Conservation (phyloP, 2,113 vertebrate genomes). For the Promerops cafer region DNA sequence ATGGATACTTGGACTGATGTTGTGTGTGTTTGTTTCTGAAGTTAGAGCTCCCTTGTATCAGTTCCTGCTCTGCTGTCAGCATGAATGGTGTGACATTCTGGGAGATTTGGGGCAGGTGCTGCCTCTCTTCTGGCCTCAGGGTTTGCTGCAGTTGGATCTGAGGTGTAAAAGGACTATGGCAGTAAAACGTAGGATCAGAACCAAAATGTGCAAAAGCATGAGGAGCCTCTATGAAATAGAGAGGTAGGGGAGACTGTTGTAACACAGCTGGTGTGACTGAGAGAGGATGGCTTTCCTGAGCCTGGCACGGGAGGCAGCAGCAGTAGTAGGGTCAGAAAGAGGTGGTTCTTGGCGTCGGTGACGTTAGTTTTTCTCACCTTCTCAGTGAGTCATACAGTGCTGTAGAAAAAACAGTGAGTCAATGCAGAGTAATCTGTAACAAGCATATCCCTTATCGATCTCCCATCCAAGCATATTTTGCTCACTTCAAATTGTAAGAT, state of each 20-base stretch:
- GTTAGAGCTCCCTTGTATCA: neutral
- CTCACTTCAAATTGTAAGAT: neutral
- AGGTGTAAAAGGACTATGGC: neutral
- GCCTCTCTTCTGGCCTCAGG: neutral
- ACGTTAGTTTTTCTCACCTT: neutral
- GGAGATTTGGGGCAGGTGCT: neutral
- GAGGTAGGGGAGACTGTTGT: neutral
- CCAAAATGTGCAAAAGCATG: neutral
- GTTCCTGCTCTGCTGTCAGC: neutral
- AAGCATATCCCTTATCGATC: neutral
- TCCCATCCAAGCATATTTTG: neutral
- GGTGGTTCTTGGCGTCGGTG: neutral
- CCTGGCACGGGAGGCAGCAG: neutral
- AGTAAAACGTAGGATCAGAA: neutral
- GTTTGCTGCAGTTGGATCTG: neutral
- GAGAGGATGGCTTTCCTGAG: neutral
- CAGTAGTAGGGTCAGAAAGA: neutral
- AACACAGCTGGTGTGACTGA: neutral
- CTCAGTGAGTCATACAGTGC: neutral
- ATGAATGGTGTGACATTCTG: rapidly evolving
- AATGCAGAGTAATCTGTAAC: neutral
- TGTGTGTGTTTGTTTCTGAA: neutral
- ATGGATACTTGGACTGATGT: neutral
- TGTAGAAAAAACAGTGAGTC: neutral
- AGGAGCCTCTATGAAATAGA: neutral